Evolutionary conservation across 2,888 invertebrate genomes (phyloP).

Genomic region (Allophyes oxyacanthae): DNA sequence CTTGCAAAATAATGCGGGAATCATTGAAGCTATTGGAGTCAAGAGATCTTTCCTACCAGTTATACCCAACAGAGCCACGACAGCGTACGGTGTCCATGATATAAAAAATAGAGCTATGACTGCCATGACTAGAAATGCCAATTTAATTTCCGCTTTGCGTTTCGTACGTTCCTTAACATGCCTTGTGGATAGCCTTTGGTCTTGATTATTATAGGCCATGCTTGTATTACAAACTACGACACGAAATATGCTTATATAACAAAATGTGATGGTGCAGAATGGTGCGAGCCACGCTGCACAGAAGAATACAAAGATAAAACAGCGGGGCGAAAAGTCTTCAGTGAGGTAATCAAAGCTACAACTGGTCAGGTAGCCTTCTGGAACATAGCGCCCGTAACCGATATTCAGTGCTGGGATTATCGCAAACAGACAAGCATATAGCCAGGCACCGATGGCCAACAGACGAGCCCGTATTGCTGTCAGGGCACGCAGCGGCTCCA

Average conservation of each 20-base stretch:
- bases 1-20: conserved; percentile 94
- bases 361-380: conserved; percentile 95
- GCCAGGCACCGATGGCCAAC: conserved; percentile 91
- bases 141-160: conserved; percentile 92
- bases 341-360: conserved; percentile 96
- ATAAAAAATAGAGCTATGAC: conserved; percentile 93
- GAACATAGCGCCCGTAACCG: conserved; percentile 93
- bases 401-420: conserved; percentile 92
- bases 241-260: conserved; percentile 92
- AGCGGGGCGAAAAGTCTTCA: conserved; percentile 88
- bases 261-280: conserved; percentile 91
- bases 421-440: conserved; percentile 92
- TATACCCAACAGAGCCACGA: conserved; percentile 93
- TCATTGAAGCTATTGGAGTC: conserved; percentile 92
- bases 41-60: conserved; percentile 90
- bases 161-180: conserved; percentile 91
- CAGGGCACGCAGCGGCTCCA: conserved; percentile 91
- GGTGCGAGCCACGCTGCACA: conserved; percentile 94
- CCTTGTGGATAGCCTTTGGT: conserved; percentile 85
- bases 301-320: conserved; percentile 93
- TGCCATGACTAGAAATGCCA: conserved; percentile 91
- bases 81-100: conserved; percentile 95
- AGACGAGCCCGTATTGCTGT: conserved; percentile 90
- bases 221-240: conserved; percentile 89
- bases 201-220: conserved; percentile 80